A percentile compares a stretch with the other conserved stretches of the same genome.
Evolutionary conservation across 2,888 invertebrate species (phyloP).

Genomic region (Uropetala carovei): DNA sequence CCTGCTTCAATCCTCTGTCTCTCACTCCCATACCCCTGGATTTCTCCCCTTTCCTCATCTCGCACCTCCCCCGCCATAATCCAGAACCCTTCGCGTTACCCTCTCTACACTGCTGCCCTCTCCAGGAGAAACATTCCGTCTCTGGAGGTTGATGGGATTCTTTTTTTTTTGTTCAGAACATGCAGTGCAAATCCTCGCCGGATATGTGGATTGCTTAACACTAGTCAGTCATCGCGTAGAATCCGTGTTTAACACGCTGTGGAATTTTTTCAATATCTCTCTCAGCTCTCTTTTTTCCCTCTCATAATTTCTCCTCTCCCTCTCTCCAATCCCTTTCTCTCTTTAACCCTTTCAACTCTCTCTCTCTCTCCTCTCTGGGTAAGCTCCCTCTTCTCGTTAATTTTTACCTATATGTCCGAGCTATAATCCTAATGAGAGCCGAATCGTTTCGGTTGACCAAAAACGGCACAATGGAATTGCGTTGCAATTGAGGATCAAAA

Average conservation of each 20-base stretch:
- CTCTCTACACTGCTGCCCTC: background rate
- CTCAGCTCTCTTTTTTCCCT: background rate
- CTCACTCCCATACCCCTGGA: background rate
- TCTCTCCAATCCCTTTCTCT: background rate
- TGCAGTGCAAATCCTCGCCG: background rate
- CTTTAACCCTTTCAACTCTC: background rate
- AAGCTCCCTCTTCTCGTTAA: background rate
- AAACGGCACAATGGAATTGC: slow-evolving; percentile 21
- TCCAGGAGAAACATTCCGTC: background rate
- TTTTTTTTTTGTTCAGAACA: background rate
- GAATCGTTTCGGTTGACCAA: slow-evolving; percentile 27
- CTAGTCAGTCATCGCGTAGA: background rate
- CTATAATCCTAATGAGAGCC: background rate
- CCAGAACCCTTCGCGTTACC: no score
- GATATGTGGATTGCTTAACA: slow-evolving; percentile 26
- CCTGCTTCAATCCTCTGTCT: background rate
- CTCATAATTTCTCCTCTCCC: background rate
- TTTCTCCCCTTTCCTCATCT: no score
- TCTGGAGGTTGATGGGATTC: background rate
- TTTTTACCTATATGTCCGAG: slow-evolving; percentile 21
- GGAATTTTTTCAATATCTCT: background rate
- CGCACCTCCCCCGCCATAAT: no score
- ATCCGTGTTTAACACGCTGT: slow-evolving; percentile 26
- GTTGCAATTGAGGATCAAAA: slow-evolving; percentile 15
- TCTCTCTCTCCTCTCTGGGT: background rate